Evolutionary conservation across 2,888 invertebrate species (phyloP).

Genomic region (Cacoxenus indagator): DNA sequence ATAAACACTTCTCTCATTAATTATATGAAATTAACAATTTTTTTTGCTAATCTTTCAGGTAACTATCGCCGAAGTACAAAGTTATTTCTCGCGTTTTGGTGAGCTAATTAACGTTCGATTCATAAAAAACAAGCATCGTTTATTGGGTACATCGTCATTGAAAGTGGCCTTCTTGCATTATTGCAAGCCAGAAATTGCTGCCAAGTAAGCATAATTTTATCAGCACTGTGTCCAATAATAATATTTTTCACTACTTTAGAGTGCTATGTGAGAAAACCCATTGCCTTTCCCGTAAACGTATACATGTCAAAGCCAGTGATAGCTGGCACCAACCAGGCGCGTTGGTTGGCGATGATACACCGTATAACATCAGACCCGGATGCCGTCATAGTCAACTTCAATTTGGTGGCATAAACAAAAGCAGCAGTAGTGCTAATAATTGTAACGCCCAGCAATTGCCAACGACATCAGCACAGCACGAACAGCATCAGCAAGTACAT

Average conservation of each 20-base stretch:
- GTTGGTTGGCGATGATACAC: not conserved
- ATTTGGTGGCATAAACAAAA: not conserved
- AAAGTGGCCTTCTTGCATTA: slow-evolving; percentile 11
- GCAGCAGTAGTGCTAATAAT: not conserved
- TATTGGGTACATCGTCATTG: not conserved
- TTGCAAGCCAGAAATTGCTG: slow-evolving; percentile 9
- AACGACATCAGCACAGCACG: not conserved
- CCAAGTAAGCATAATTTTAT: slow-evolving; percentile 6
- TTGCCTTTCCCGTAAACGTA: not conserved
- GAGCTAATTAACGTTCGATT: not conserved
- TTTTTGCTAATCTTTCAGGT: not conserved
- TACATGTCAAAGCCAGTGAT: slow-evolving; percentile 41
- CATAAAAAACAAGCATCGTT: not conserved
- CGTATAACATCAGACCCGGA: not conserved
- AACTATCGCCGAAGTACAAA: not conserved
- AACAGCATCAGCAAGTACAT: too few species aligned
- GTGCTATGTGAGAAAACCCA: not conserved
- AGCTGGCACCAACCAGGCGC: slow-evolving; percentile 52
- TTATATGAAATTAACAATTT: not conserved
- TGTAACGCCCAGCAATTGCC: not conserved
- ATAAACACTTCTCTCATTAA: too few species aligned
- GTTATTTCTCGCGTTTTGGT: not conserved
- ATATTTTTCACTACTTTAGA: not conserved
- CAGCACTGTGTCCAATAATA: not conserved
- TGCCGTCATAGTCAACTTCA: not conserved